These are phyloP conservation scores for Paracanthobrama guichenoti DNA, from an alignment of 2,113 vertebrate species.

Conservation along the genomic window DNA sequence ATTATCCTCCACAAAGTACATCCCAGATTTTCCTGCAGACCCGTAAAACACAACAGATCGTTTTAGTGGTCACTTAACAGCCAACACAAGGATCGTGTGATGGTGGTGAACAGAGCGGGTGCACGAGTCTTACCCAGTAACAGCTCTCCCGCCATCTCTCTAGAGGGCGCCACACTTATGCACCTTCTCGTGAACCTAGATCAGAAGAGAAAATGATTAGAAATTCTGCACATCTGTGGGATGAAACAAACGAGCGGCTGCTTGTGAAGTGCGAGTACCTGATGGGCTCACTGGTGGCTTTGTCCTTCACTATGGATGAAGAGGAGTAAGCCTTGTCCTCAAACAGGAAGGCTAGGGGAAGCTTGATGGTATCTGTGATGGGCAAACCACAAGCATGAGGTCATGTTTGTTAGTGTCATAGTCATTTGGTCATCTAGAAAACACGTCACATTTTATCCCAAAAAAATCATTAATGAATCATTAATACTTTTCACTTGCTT, in stretches of 20 bases:
- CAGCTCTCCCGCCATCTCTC: constrained; percentile 93
- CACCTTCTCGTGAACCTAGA: constrained; percentile 92
- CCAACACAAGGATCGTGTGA: neutral
- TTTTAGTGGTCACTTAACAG: neutral
- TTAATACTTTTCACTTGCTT: no score
- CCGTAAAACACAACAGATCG: constrained; percentile 50
- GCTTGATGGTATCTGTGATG: constrained; percentile 79
- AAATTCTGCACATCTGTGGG: neutral
- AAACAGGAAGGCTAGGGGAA: constrained; percentile 89
- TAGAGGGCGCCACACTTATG: constrained; percentile 91
- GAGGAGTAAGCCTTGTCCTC: constrained; percentile 97
- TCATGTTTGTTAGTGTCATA: neutral
- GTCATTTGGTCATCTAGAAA: neutral
- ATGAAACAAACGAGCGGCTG: no score
- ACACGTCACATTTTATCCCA: neutral
- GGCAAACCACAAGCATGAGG: constrained; percentile 10
- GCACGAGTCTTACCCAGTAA: constrained; percentile 81
- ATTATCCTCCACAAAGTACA: constrained; percentile 99
- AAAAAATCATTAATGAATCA: no score
- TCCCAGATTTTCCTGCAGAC: constrained; percentile 91
- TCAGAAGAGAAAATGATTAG: constrained; percentile 19
- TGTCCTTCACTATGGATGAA: constrained; percentile 97
- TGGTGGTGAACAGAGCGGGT: neutral
- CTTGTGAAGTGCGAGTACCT: constrained; percentile 73
- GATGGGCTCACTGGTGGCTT: constrained; percentile 97